A percentile compares a stretch with the other conserved stretches of the same genome.
Conservation (phyloP, 2,888 invertebrate genomes). For the Lycaena phlaeas region DNA sequence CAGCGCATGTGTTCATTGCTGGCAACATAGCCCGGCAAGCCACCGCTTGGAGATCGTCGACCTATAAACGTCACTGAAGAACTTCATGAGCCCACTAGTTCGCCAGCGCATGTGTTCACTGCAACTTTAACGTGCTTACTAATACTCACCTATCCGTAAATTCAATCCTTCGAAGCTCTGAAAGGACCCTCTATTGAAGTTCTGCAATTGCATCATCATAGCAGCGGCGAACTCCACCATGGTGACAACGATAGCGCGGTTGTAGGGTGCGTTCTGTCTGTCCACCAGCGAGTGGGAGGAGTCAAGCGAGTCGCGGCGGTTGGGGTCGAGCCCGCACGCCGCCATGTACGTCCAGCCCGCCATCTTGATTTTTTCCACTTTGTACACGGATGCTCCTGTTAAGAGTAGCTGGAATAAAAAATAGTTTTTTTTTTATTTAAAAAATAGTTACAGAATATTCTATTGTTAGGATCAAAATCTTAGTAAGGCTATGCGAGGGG, state of each 20-base stretch:
- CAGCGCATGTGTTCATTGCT: too few species aligned
- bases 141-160: conserved; percentile 84
- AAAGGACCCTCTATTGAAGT: conserved; percentile 73
- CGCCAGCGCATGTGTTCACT: too few species aligned
- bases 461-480: background rate
- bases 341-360: conserved; percentile 99
- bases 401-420: conserved; percentile 75
- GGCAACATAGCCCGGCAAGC: too few species aligned
- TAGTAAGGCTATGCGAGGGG: too few species aligned
- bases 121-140: too few species aligned
- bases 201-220: conserved; percentile 65
- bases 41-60: too few species aligned
- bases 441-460: too few species aligned
- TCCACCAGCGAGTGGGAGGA: conserved; percentile 34
- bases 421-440: too few species aligned
- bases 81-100: too few species aligned
- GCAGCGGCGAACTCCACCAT: conserved; percentile 67
- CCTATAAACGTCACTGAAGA: too few species aligned
- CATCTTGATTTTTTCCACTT: conserved; percentile 96
- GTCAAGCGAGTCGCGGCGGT: conserved; percentile 74
- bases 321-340: conserved; percentile 90
- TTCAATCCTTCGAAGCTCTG: conserved; percentile 76
- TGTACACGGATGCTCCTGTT: conserved; percentile 71
- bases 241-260: conserved; percentile 51
- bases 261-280: conserved; percentile 45